These are phyloP conservation scores for Cyprinodon variegatus DNA, from an alignment of 2,113 vertebrate species.

Conservation along the genomic window DNA sequence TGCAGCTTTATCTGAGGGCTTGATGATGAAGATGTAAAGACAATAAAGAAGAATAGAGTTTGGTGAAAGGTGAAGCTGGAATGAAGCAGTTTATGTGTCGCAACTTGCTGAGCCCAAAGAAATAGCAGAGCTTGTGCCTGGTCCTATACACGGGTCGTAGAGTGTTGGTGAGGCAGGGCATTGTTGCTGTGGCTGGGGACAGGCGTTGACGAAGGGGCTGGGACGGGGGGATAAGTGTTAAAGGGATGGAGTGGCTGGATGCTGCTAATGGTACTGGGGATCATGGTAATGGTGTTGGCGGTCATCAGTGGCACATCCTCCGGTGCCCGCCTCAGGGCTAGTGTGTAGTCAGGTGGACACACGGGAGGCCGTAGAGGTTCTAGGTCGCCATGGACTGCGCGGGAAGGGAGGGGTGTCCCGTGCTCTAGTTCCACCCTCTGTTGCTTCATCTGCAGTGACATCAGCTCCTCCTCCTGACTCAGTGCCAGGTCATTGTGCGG, in stretches of 20 bases:
- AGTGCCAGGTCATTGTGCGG: slow-evolving; percentile 92
- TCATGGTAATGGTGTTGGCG: slow-evolving; percentile 97
- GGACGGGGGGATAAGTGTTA: slow-evolving; percentile 93
- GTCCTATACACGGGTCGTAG: slow-evolving; percentile 84
- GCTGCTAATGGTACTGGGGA: slow-evolving; percentile 97
- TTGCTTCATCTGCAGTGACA: slow-evolving; percentile 99
- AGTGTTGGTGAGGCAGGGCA: slow-evolving; percentile 92
- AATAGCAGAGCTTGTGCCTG: slow-evolving; percentile 66
- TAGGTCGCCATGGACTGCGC: slow-evolving; percentile 75
- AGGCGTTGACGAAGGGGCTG: slow-evolving; percentile 91
- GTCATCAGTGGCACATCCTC: slow-evolving; percentile 98
- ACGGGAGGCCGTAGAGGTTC: slow-evolving; percentile 85
- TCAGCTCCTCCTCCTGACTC: slow-evolving; percentile 98
- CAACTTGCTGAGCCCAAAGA: slow-evolving; percentile 59
- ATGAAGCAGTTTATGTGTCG: slow-evolving; percentile 68
- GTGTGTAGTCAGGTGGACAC: slow-evolving; percentile 97
- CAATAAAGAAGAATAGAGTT: slow-evolving; percentile 41
- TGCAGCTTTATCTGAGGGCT: slow-evolving; percentile 76
- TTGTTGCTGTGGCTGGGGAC: slow-evolving; percentile 95
- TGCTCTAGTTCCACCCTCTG: slow-evolving; percentile 90
- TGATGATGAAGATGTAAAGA: slow-evolving; percentile 60
- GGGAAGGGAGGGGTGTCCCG: slow-evolving; percentile 81
- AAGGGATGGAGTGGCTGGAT: slow-evolving; percentile 97
- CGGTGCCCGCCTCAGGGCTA: slow-evolving; percentile 96
- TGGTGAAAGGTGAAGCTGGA: slow-evolving; percentile 44